phyloP scores from a whole-genome alignment of 2,797 vertebrate genomes.

The Hipposideros larvatus region DNA sequence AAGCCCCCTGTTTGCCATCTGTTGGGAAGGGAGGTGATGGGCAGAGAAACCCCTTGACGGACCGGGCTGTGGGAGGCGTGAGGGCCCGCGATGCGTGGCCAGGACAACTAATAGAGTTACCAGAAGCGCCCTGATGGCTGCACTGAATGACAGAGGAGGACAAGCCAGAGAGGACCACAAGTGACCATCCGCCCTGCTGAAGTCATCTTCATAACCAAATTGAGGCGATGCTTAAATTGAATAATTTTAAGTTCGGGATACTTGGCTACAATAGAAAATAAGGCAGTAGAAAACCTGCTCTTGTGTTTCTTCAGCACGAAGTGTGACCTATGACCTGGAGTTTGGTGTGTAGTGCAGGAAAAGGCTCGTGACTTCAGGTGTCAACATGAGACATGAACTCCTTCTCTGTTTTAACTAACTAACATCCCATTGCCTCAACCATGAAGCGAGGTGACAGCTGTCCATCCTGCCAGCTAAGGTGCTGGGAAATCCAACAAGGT shows the following conservation, averaged over 20 bases:
- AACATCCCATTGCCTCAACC: too few relatives aligned
- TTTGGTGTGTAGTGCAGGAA: neutral
- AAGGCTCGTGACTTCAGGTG: neutral
- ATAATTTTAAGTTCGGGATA: neutral
- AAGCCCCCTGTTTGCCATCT: too few relatives aligned
- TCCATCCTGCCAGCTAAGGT: too few relatives aligned
- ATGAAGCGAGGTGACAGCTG: too few relatives aligned
- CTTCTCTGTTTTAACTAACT: too few relatives aligned
- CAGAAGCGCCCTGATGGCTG: fast-evolving
- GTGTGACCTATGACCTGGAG: neutral
- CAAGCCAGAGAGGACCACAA: fast-evolving
- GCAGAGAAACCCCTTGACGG: too few relatives aligned
- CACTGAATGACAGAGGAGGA: fast-evolving
- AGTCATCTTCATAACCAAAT: neutral
- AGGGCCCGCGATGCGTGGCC: neutral
- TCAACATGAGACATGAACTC: too few relatives aligned
- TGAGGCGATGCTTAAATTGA: neutral
- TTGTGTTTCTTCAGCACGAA: neutral
- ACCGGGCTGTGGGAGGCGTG: fast-evolving
- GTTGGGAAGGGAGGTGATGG: too few relatives aligned
- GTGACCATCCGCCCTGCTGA: fast-evolving
- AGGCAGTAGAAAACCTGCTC: neutral
- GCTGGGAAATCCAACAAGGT: too few relatives aligned
- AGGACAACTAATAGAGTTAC: fast-evolving
- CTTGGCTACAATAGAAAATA: neutral